Percentiles rank a stretch among this genome's conserved stretches.
These are phyloP conservation scores for Pitangus sulphuratus DNA, from an alignment of 2,797 vertebrate genomes.

Conservation along the genomic window DNA sequence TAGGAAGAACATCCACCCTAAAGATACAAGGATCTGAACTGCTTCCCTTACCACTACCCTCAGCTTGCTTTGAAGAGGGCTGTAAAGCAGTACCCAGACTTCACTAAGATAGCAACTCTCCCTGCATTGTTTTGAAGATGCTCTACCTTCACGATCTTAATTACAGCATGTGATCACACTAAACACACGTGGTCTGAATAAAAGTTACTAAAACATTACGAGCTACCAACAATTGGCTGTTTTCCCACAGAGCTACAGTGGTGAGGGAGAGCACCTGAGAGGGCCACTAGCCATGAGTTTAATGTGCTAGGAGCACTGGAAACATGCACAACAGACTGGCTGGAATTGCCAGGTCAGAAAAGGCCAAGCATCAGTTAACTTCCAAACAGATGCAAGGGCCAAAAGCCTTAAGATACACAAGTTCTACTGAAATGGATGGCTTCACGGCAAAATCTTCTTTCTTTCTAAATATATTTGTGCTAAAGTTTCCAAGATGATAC, in stretches of 20 bases:
- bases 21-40: not conserved
- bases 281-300: not conserved
- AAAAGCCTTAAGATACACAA: not conserved
- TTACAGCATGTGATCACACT: not conserved
- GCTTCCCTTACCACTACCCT: not conserved
- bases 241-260: not conserved
- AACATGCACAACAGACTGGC: fast-evolving
- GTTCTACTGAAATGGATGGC: not conserved
- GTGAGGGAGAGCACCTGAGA: not conserved
- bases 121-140: not conserved
- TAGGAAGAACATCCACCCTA: not conserved
- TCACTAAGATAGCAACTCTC: not conserved
- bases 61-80: not conserved
- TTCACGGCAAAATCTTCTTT: not conserved
- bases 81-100: not conserved
- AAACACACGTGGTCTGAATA: not conserved
- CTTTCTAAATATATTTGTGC: not conserved
- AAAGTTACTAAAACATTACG: not conserved
- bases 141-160: not conserved
- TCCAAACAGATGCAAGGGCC: not conserved
- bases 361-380: not conserved
- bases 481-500: not conserved
- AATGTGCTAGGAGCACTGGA: fast-evolving
- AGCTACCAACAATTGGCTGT: not conserved
- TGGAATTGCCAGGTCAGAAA: not conserved